phyloP scores from a whole-genome alignment of 2,113 vertebrate species.

The Oryzias melastigma region DNA sequence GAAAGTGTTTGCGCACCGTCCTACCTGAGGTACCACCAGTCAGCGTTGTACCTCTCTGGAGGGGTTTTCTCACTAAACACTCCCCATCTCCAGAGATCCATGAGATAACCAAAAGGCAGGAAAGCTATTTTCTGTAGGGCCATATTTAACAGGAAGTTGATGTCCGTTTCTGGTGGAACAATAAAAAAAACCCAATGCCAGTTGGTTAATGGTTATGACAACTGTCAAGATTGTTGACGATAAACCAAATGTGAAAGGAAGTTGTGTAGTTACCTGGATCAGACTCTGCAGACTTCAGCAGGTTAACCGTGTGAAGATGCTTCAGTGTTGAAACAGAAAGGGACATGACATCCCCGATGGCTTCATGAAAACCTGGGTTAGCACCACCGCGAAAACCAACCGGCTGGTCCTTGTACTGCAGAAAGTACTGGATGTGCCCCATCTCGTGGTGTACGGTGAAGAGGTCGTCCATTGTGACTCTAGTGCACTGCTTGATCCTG shows the following conservation, averaged over 20 bases:
- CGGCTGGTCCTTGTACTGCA: conserved; percentile 90
- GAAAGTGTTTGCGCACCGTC: not conserved
- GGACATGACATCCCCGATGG: conserved; percentile 88
- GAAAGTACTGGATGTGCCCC: conserved; percentile 94
- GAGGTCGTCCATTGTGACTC: conserved; percentile 92
- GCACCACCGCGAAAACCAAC: conserved; percentile 86
- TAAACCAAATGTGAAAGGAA: too few species aligned
- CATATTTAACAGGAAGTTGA: conserved; percentile 94
- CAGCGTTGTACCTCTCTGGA: conserved; percentile 83
- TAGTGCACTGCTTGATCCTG: conserved; percentile 96
- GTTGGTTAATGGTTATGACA: too few species aligned
- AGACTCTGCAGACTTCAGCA: conserved; percentile 72
- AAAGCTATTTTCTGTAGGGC: conserved; percentile 96
- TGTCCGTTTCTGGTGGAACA: conserved; percentile 81
- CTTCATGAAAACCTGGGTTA: conserved; percentile 96
- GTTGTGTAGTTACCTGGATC: conserved; percentile 72
- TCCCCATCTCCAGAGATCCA: conserved; percentile 95
- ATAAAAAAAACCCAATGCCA: not conserved
- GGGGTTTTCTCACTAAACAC: conserved; percentile 85
- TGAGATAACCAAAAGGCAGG: conserved; percentile 94
- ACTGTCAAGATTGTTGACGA: too few species aligned
- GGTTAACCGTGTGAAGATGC: conserved; percentile 84
- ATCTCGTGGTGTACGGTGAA: conserved; percentile 96
- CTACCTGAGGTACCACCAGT: conserved; percentile 94
- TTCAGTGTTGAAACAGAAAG: conserved; percentile 91